Evolutionary conservation across 2,113 vertebrate genomes (phyloP).

Genomic region (Callipepla californica): DNA sequence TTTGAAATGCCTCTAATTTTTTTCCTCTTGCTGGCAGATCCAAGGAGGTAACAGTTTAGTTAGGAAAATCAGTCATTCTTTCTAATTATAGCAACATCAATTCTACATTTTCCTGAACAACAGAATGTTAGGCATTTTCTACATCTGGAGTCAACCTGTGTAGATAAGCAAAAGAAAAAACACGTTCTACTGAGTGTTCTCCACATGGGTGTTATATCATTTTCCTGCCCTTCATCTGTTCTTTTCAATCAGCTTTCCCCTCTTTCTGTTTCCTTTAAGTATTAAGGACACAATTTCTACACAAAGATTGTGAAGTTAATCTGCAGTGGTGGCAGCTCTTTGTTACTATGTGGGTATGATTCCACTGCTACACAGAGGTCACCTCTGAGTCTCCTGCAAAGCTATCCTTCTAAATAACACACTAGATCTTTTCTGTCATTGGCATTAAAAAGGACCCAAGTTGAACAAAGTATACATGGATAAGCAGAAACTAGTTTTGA

Average conservation of each 20-base stretch:
- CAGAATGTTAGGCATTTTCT: not conserved
- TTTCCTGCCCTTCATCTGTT: not conserved
- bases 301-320: not conserved
- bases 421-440: not conserved
- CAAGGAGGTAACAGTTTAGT: not conserved
- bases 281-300: not conserved
- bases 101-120: not conserved
- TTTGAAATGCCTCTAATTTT: no score
- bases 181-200: not conserved
- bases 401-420: not conserved
- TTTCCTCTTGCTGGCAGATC: not conserved
- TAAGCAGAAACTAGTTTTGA: not conserved
- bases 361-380: not conserved
- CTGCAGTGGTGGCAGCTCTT: not conserved
- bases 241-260: not conserved
- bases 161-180: not conserved
- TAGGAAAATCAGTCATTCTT: not conserved
- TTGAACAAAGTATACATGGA: not conserved
- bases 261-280: not conserved
- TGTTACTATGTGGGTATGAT: not conserved
- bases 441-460: not conserved
- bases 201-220: not conserved
- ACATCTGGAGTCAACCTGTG: not conserved
- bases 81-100: not conserved
- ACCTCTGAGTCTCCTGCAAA: not conserved